Evolutionary conservation across 2,888 invertebrate species (phyloP), one percentile per base, ranked within the genome.

Genomic region (Eustalomyia histrio): DNA sequence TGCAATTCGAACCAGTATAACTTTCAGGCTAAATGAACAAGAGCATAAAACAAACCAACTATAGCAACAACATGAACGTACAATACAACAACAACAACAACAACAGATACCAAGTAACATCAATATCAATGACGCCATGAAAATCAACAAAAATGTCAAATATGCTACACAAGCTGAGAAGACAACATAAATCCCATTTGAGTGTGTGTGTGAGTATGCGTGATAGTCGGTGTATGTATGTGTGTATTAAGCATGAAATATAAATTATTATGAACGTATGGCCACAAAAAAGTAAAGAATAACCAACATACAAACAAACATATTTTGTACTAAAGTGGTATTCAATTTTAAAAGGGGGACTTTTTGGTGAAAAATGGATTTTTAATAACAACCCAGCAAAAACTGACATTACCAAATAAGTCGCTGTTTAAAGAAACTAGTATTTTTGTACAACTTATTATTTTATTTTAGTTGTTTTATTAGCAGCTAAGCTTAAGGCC

Each of bases 1-100:
- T 74, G 65, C 47, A 74, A 50, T 50, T 33, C 64, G 68, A 58
- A 68, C 68, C 43, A 65, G 73, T 71, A 68, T 65, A 76, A 76
- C 64, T 81, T 61, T n/a, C 10, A 14, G 53, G 53, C 58, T 78
- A 55, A 61, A 72, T 55, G 64, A 17, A 76, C 50, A 67, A 64
- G 50, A 50, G 29, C 39, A 57, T 39, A 39, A 47, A 71, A 61
- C 63, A 73, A 68, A 35, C 17, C 17, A 9, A 24, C 64, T 43
- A 57, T 16, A 55, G 17, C 16, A 58, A 33, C 29, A 61, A 76
- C 64, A 39, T 21, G 52, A 8, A 53, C 29, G 7, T 29, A 29
- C 52, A 47, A 5, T 16, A 16, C 6, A 47, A 17, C 21, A 47
- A 14, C 29, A 17, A 1, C 18, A 35, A 33, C 29, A 57, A 4